Percentiles rank a stretch among this genome's conserved stretches.
phyloP scores from a whole-genome alignment of 35 echinoderm and acorn worm genomes.

The Apostichopus parvimensis region DNA sequence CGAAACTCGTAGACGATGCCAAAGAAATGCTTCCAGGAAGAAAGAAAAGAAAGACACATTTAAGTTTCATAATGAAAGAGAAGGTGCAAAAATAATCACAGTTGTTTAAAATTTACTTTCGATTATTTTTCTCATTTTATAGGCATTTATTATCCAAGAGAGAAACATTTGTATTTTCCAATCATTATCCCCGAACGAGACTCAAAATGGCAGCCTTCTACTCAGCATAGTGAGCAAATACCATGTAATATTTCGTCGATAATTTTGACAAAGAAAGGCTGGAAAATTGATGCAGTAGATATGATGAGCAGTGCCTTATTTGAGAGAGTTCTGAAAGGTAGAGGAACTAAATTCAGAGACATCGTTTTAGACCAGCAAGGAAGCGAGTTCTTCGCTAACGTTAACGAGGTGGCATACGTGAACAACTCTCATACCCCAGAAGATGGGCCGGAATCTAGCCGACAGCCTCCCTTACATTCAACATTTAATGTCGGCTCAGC shows the following conservation, averaged over 20 bases:
- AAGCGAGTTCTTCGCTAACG: constrained; percentile 13
- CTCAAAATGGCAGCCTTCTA: constrained; percentile 23
- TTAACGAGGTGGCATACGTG: neutral
- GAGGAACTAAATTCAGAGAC: constrained; percentile 4
- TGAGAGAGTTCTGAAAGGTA: neutral
- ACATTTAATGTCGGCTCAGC: neutral
- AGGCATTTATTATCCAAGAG: too few relatives aligned
- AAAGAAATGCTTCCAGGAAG: constrained; percentile 33
- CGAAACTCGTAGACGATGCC: constrained; percentile 33
- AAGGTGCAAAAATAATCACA: too few relatives aligned
- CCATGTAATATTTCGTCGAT: neutral
- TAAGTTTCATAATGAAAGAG: too few relatives aligned
- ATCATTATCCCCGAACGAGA: constrained; percentile 8
- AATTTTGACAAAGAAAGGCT: neutral
- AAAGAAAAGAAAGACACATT: too few relatives aligned
- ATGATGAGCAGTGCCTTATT: constrained; percentile 2
- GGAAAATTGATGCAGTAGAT: neutral
- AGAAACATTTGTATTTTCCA: too few relatives aligned
- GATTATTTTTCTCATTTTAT: neutral
- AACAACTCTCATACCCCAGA: neutral
- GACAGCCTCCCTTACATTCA: neutral
- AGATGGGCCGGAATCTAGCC: neutral
- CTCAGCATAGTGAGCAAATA: neutral
- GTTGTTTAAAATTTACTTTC: too few relatives aligned
- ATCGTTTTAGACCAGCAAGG: constrained; percentile 34